A percentile compares a stretch with the other conserved stretches of the same genome.
Evolutionary conservation across 2,797 vertebrate genomes (phyloP).

Genomic region (Pipistrellus pipistrellus): DNA sequence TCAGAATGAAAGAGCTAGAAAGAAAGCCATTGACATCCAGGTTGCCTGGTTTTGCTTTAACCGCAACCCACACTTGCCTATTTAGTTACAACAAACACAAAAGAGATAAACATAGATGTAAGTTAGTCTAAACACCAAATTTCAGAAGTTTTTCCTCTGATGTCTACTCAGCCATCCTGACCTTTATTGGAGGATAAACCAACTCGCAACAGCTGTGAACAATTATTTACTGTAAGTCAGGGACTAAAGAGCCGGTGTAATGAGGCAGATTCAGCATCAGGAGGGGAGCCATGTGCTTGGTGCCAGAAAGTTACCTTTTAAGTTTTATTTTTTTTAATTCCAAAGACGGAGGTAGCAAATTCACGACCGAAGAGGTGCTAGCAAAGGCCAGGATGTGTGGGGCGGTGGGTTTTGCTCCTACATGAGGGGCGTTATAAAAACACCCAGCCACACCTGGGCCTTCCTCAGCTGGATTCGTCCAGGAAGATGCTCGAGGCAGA

Average conservation of each 20-base stretch:
- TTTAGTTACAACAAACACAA: slow-evolving; percentile 81
- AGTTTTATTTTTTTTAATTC: slow-evolving; percentile 37
- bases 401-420: slow-evolving; percentile 58
- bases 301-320: background rate
- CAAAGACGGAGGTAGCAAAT: slow-evolving; percentile 42
- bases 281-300: slow-evolving; percentile 41
- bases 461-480: slow-evolving; percentile 72
- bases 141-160: slow-evolving; percentile 79
- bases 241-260: slow-evolving; percentile 71
- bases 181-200: slow-evolving; percentile 81
- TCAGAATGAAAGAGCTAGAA: slow-evolving; percentile 41
- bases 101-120: slow-evolving; percentile 82
- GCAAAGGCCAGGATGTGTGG: slow-evolving; percentile 50
- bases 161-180: slow-evolving; percentile 78
- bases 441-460: slow-evolving; percentile 30
- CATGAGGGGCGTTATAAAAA: slow-evolving; percentile 47
- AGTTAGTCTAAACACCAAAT: slow-evolving; percentile 84
- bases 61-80: slow-evolving; percentile 76
- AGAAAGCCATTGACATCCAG: slow-evolving; percentile 60
- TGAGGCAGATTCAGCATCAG: slow-evolving; percentile 63
- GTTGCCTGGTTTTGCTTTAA: slow-evolving; percentile 73
- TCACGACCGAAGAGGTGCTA: slow-evolving; percentile 35
- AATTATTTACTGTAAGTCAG: slow-evolving; percentile 78
- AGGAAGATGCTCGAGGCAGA: slow-evolving; percentile 81
- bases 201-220: slow-evolving; percentile 77